Percentiles rank a stretch among this genome's conserved stretches.
phyloP scores from a whole-genome alignment of 1,140 invertebrate species.

The Metaphire vulgaris region DNA sequence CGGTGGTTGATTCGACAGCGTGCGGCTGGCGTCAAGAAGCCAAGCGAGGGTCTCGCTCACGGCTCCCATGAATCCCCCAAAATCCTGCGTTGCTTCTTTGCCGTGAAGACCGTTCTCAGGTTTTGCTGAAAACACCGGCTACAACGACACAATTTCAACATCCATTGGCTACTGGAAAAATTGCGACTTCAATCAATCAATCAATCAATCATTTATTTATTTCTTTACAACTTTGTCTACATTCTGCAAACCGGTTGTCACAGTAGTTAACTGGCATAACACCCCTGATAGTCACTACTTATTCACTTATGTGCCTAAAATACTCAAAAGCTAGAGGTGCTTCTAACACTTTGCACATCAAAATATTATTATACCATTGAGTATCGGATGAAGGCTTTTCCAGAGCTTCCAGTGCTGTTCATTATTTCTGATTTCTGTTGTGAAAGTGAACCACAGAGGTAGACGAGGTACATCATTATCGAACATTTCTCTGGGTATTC shows the following conservation, averaged over 20 bases:
- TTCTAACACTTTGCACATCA: too few species aligned
- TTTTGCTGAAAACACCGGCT: background rate
- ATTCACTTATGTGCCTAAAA: too few species aligned
- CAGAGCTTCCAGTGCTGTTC: background rate
- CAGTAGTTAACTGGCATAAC: too few species aligned
- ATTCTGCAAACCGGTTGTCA: too few species aligned
- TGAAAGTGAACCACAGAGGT: conserved; percentile 53
- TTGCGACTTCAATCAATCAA: too few species aligned
- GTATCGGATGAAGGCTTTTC: background rate
- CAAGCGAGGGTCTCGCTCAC: conserved; percentile 81
- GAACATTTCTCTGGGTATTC: conserved; percentile 85
- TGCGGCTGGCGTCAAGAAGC: conserved; percentile 78
- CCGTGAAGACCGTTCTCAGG: background rate
- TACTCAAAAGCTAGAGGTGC: too few species aligned
- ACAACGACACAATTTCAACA: too few species aligned
- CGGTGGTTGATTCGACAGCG: conserved; percentile 60
- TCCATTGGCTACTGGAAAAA: too few species aligned
- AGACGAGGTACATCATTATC: conserved; percentile 93
- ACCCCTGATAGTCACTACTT: too few species aligned
- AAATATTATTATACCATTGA: too few species aligned
- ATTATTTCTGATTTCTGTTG: background rate
- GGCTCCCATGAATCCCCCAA: conserved; percentile 71
- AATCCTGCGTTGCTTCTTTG: conserved; percentile 31
- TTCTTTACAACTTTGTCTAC: too few species aligned
- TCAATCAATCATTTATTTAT: too few species aligned